Conservation (phyloP, 2,797 vertebrate genomes). For the Gallinago solitaria region DNA sequence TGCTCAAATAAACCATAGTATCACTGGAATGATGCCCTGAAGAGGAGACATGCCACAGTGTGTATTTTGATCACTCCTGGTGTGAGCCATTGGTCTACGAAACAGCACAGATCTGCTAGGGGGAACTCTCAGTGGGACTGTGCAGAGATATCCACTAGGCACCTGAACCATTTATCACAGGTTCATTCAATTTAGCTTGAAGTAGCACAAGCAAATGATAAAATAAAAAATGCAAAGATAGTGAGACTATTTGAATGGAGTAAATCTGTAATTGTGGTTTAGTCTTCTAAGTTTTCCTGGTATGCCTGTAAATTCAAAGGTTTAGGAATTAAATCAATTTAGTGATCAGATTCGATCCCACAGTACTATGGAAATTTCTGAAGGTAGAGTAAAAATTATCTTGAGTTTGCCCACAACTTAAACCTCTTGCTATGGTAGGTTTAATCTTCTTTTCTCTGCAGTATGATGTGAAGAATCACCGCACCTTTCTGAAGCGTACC, state of each 20-base stretch:
- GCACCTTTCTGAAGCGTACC: constrained; percentile 88
- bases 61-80: not conserved
- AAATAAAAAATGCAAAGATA: not conserved
- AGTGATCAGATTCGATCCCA: not conserved
- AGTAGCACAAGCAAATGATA: not conserved
- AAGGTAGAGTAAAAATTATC: not conserved
- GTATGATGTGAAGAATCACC: constrained; percentile 94
- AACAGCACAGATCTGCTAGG: not conserved
- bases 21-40: constrained; percentile 14
- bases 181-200: not conserved
- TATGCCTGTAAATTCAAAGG: not conserved
- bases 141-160: not conserved
- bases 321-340: not conserved
- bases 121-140: not conserved
- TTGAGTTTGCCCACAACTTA: not conserved
- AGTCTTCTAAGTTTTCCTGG: not conserved
- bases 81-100: not conserved
- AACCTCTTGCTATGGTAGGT: not conserved
- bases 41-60: not conserved
- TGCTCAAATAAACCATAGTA: not conserved
- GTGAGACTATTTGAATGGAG: not conserved
- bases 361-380: not conserved
- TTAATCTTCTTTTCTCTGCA: constrained; percentile 56
- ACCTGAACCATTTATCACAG: not conserved
- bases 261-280: not conserved